Evolutionary conservation across 2,797 vertebrate genomes (phyloP).

Genomic region (Acanthis flammea): DNA sequence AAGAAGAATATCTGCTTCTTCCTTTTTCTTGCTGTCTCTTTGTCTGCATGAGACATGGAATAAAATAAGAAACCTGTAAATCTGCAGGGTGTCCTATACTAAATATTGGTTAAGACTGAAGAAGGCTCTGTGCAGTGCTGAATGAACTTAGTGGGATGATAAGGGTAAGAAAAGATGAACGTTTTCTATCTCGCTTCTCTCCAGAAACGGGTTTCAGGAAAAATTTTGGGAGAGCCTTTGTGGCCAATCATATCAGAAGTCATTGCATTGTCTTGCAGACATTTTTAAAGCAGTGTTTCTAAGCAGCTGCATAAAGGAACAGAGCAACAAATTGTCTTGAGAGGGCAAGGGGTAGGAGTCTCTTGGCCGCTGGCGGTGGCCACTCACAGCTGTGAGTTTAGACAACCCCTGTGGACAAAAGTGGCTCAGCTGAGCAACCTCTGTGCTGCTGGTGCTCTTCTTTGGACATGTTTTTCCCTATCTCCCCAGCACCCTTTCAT

Average conservation of each 20-base stretch:
- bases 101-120: slow-evolving; percentile 34
- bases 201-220: not conserved
- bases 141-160: not conserved
- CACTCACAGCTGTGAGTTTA: not conserved
- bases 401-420: not conserved
- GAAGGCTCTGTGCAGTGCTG: not conserved
- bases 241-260: not conserved
- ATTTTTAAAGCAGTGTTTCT: not conserved
- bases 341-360: not conserved
- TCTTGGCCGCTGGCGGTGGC: not conserved
- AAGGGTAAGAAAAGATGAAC: not conserved
- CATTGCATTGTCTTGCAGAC: not conserved
- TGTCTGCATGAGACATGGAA: slow-evolving; percentile 36
- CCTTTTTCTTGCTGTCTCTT: slow-evolving; percentile 24
- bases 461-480: not conserved
- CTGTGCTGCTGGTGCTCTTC: not conserved
- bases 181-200: not conserved
- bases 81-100: slow-evolving; percentile 36
- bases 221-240: not conserved
- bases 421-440: not conserved
- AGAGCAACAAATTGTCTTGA: not conserved
- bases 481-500: not conserved
- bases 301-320: not conserved
- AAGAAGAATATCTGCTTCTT: slow-evolving; percentile 30
- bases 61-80: slow-evolving; percentile 56